Evolutionary conservation across 1,140 invertebrate species (phyloP), one percentile per base, ranked within the genome.

Genomic region (Kradibia gibbosae): DNA sequence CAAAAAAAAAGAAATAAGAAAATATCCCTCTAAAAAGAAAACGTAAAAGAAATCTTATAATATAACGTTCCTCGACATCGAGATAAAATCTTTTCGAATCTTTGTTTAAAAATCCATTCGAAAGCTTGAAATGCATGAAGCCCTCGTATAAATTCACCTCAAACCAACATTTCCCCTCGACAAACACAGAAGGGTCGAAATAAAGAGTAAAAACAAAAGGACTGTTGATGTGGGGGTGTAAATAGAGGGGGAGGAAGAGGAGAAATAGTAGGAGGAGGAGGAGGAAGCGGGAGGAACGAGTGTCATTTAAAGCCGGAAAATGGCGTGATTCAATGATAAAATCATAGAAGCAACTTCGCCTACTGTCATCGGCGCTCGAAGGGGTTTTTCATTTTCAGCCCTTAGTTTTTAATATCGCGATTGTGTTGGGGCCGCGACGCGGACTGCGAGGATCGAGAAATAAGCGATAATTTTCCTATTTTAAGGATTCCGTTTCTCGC

Each of bases 361-460:
- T 55, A 20, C 25, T 55, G 71, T 75, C 45, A 67, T 39, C 55
- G 53, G 42, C 34, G 65, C 3, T 10, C 31, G 72, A 67, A 81
- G 55, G 79, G 60, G 42, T 74, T 81, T 81, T 75, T 82, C 81
- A 78, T 82, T 78, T 73, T 57, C 81, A 78, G 76, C 57, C 57
- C 10, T 45, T 50, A 55, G 71, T 62, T 81, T 81, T 76, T 76
- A 81, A 81, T 76, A 81, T 81, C 79, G 36, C 48, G 34, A 22
- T 71, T 53, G 50, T 53, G 15, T 53, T 53, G 5, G n/a, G 20
- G 53, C 0, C 22, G 55, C 42, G 55, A 65, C 60, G 57, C 45
- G 50, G 31, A 31, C 48, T 25, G 17, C 7, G 79, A 65, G 28
- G 20, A 20, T 8, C 15, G 13, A 60, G 60, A 75, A 57, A n/a